Percentiles rank a stretch among this genome's conserved stretches.
phyloP scores from a whole-genome alignment of 2,888 invertebrate species.

The Fragum fragum region DNA sequence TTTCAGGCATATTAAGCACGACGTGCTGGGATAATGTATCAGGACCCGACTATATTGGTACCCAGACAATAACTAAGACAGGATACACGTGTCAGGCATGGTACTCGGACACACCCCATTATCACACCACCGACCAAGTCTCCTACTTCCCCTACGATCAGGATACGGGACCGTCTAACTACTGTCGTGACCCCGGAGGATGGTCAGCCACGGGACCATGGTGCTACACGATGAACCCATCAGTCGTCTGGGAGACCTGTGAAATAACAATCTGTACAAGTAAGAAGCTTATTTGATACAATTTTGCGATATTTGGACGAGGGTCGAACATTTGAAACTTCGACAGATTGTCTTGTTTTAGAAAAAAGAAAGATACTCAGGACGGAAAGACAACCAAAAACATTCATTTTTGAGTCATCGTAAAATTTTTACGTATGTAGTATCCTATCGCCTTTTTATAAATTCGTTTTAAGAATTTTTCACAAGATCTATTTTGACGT shows the following conservation, averaged over 20 bases:
- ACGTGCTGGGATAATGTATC: slow-evolving; percentile 43
- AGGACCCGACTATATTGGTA: slow-evolving; percentile 45
- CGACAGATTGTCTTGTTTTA: too few species aligned
- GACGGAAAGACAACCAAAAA: too few species aligned
- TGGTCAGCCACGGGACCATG: slow-evolving; percentile 28
- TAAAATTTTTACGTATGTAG: too few species aligned
- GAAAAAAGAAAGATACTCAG: too few species aligned
- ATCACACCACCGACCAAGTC: slow-evolving; percentile 32
- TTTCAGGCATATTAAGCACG: neutral
- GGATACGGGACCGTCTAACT: slow-evolving; percentile 41
- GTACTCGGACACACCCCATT: slow-evolving; percentile 41
- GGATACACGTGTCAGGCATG: slow-evolving; percentile 52
- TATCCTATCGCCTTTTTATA: too few species aligned
- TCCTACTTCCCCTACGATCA: slow-evolving; percentile 46
- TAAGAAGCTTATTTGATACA: slow-evolving; percentile 20
- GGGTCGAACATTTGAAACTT: too few species aligned
- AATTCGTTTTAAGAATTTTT: too few species aligned
- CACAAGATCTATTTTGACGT: too few species aligned
- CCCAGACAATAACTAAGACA: slow-evolving; percentile 22
- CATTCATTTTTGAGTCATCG: too few species aligned
- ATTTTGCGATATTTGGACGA: too few species aligned
- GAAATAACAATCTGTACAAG: slow-evolving; percentile 49
- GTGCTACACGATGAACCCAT: slow-evolving; percentile 56
- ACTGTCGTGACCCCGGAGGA: slow-evolving; percentile 55
- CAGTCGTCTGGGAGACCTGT: slow-evolving; percentile 32